phyloP scores from a whole-genome alignment of 2,797 vertebrate species.

The Rhinella marina region DNA sequence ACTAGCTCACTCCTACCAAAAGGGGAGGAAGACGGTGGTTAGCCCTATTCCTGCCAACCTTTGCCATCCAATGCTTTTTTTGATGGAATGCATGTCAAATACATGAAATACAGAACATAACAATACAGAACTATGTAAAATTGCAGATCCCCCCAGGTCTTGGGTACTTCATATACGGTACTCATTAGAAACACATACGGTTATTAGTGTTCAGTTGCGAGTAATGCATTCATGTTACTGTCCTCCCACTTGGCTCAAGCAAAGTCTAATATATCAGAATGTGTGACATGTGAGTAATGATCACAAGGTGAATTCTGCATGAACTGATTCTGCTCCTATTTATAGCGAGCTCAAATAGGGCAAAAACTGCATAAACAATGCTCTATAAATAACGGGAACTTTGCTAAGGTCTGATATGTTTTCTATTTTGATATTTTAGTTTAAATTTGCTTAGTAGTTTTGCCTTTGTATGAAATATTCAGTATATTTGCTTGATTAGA shows the following conservation, averaged over 20 bases:
- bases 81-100: too few relatives aligned
- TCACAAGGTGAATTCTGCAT: conserved; percentile 11
- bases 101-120: too few relatives aligned
- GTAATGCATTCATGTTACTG: background rate
- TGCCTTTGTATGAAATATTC: conserved; percentile 30
- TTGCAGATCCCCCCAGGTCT: too few relatives aligned
- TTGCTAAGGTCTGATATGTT: background rate
- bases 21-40: too few relatives aligned
- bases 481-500: conserved; percentile 18
- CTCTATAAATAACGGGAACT: conserved; percentile 29
- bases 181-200: too few relatives aligned
- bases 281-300: background rate
- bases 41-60: too few relatives aligned
- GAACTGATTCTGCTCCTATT: conserved; percentile 37
- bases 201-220: background rate
- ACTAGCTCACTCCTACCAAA: too few relatives aligned
- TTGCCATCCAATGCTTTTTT: too few relatives aligned
- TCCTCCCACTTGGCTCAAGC: background rate
- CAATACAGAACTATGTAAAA: too few relatives aligned
- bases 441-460: conserved; percentile 9
- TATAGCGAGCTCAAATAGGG: conserved; percentile 33
- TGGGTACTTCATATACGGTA: too few relatives aligned
- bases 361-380: conserved; percentile 51
- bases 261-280: too few relatives aligned
- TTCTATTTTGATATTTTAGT: conserved; percentile 20